A percentile compares a stretch with the other conserved stretches of the same genome.
Evolutionary conservation across 2,888 invertebrate genomes (phyloP).

Genomic region (Leuctra nigra): DNA sequence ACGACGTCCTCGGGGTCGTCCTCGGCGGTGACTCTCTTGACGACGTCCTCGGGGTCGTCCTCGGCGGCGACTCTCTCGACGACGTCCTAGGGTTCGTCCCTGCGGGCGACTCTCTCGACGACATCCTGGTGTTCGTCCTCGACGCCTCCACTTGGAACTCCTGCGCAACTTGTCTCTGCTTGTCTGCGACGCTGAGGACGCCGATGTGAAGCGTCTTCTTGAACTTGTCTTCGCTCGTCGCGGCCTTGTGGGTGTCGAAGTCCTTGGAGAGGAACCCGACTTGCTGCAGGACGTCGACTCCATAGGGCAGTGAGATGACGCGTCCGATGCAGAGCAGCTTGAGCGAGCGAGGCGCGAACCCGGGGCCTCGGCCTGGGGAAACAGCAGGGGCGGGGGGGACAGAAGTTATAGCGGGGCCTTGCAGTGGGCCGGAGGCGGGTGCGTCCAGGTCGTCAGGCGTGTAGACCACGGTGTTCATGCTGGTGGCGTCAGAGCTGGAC

Average conservation of each 20-base stretch:
- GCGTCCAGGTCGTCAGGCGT: conserved; percentile 51
- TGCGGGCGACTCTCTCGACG: neutral
- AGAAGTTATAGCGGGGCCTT: too few species aligned
- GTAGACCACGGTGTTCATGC: conserved; percentile 62
- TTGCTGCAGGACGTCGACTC: conserved; percentile 50
- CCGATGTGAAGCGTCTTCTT: neutral
- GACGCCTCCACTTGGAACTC: conserved; percentile 32
- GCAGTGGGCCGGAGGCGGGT: too few species aligned
- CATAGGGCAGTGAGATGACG: conserved; percentile 61
- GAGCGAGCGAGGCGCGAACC: conserved; percentile 44
- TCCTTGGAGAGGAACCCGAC: conserved; percentile 12
- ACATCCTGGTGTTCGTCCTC: neutral
- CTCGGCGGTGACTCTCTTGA: neutral
- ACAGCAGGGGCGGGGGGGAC: conserved; percentile 27
- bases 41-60: neutral
- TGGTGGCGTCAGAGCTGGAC: conserved; percentile 48
- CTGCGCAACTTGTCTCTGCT: conserved; percentile 54
- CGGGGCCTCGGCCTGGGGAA: neutral
- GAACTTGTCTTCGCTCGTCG: neutral
- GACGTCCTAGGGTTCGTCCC: neutral
- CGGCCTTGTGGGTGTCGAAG: neutral
- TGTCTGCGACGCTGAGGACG: neutral
- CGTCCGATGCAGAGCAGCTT: conserved; percentile 58
- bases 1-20: neutral
- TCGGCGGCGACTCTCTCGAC: neutral